These are phyloP conservation scores for Aphelenchoides besseyi DNA, from an alignment of 1,140 invertebrate genomes.

Conservation along the genomic window DNA sequence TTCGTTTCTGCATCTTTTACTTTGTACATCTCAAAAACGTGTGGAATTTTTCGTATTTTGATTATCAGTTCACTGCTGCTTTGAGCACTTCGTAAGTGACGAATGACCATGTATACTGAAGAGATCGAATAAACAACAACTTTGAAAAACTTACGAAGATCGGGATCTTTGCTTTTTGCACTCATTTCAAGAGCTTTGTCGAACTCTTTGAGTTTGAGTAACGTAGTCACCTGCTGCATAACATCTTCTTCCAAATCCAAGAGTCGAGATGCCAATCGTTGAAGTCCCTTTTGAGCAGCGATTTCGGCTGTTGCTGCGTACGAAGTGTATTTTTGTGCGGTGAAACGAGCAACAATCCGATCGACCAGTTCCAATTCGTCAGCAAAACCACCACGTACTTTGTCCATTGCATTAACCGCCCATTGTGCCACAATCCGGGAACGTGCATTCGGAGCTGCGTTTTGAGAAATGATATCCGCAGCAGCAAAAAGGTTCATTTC, in stretches of 20 bases:
- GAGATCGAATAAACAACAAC: not conserved
- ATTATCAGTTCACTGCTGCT: not conserved
- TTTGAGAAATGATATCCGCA: slow-evolving; percentile 1
- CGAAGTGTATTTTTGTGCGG: slow-evolving; percentile 4
- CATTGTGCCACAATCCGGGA: slow-evolving; percentile 12
- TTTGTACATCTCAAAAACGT: slow-evolving; percentile 20
- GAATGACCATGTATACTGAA: slow-evolving; percentile 18
- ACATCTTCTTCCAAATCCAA: slow-evolving; percentile 15
- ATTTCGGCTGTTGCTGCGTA: slow-evolving; percentile 8
- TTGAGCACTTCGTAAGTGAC: not conserved
- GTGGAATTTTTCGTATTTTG: not conserved
- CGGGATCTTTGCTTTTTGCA: slow-evolving; percentile 22
- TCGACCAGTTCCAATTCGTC: slow-evolving; percentile 7
- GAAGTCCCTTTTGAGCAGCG: slow-evolving; percentile 4
- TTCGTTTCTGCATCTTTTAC: not conserved
- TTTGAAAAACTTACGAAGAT: slow-evolving; percentile 1
- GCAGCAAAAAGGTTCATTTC: slow-evolving; percentile 4
- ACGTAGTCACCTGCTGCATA: slow-evolving; percentile 2
- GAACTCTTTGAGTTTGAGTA: slow-evolving; percentile 9
- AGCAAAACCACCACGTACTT: not conserved
- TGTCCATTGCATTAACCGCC: slow-evolving; percentile 13
- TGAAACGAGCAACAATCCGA: slow-evolving; percentile 7
- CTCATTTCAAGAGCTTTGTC: slow-evolving; percentile 7
- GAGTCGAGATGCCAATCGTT: not conserved
- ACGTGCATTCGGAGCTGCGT: not conserved